Conservation (phyloP, 2,113 vertebrate species). For the Cololabis saira region DNA sequence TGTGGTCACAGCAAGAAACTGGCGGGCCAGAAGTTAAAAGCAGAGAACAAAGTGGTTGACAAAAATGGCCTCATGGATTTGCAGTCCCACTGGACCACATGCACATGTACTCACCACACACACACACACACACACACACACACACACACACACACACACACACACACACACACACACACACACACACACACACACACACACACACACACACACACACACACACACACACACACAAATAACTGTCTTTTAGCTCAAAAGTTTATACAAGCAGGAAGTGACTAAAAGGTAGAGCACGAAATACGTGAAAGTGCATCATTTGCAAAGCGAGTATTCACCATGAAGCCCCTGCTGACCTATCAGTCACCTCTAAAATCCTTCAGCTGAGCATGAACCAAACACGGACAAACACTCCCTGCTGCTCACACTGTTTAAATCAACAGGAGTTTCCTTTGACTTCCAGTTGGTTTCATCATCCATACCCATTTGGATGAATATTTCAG, state of each 20-base stretch:
- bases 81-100: conserved; percentile 30
- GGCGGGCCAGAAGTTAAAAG: conserved; percentile 56
- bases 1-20: conserved; percentile 55
- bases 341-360: conserved; percentile 17
- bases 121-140: neutral
- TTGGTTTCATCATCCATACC: conserved; percentile 67
- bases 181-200: conserved; percentile 1
- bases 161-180: neutral
- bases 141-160: neutral
- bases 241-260: neutral
- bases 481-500: conserved; percentile 69
- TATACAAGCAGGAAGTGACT: neutral
- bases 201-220: neutral
- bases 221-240: neutral
- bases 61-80: conserved; percentile 62
- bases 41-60: conserved; percentile 22
- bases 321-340: conserved; percentile 8
- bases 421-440: conserved; percentile 65
- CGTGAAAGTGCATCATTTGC: neutral
- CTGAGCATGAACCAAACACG: conserved; percentile 2
- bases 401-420: conserved; percentile 4
- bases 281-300: too few species aligned
- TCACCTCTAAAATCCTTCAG: conserved; percentile 9
- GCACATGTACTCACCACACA: neutral
- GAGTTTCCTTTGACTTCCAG: conserved; percentile 66